Conservation (phyloP, 2,113 vertebrate genomes). For the Motacilla alba region DNA sequence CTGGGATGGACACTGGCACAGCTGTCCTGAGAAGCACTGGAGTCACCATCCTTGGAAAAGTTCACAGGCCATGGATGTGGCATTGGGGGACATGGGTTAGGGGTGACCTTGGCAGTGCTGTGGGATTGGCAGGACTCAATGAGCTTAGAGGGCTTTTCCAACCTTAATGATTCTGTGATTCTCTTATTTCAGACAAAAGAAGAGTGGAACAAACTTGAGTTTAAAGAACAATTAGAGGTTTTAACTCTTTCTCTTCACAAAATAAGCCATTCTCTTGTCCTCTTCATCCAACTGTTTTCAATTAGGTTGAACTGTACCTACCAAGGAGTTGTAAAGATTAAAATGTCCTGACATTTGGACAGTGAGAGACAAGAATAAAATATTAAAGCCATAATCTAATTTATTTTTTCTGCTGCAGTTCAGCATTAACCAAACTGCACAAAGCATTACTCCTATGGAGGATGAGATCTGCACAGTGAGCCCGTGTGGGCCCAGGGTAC, state of each 20-base stretch:
- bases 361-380: neutral
- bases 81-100: neutral
- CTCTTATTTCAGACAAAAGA: neutral
- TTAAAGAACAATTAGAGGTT: neutral
- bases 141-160: neutral
- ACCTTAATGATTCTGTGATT: neutral
- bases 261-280: neutral
- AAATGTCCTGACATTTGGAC: neutral
- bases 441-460: neutral
- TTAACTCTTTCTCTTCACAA: neutral
- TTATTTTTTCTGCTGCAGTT: neutral
- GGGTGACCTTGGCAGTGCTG: neutral
- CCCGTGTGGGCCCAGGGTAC: rapidly evolving
- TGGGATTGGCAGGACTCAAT: neutral
- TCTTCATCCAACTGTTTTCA: neutral
- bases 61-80: neutral
- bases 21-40: neutral
- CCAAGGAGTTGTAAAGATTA: neutral
- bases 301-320: neutral
- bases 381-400: neutral
- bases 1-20: too few species aligned
- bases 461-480: neutral
- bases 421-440: neutral
- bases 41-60: neutral
- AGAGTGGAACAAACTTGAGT: neutral